Conservation (phyloP, 1,140 invertebrate species). For the Brachionus manjavacas region DNA sequence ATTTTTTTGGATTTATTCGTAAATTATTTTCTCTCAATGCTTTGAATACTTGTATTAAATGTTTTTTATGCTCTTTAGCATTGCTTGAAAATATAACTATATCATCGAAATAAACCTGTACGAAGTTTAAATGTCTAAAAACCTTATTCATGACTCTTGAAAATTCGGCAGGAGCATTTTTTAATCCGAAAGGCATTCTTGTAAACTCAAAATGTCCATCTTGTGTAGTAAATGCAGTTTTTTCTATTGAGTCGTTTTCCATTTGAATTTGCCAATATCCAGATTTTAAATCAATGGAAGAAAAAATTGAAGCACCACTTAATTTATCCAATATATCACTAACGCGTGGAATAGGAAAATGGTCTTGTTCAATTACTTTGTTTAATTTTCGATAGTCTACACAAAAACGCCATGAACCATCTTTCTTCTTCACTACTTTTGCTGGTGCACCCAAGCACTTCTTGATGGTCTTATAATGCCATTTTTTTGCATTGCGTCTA, state of each 20-base stretch:
- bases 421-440: not conserved
- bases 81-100: too few species aligned
- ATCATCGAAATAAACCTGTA: too few species aligned
- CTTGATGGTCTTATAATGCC: constrained; percentile 3
- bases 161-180: too few species aligned
- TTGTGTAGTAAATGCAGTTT: too few species aligned
- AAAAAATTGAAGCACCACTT: not conserved
- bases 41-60: constrained; percentile 38
- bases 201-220: too few species aligned
- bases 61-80: too few species aligned
- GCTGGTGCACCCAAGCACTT: not conserved
- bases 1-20: not conserved
- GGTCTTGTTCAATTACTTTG: not conserved
- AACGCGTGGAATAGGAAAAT: not conserved
- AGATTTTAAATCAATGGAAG: constrained; percentile 20
- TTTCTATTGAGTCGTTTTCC: not conserved
- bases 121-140: too few species aligned
- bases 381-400: constrained; percentile 12
- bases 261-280: constrained; percentile 8
- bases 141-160: too few species aligned
- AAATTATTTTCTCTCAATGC: not conserved
- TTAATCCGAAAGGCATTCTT: too few species aligned
- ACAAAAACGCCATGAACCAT: not conserved
- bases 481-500: not conserved
- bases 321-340: not conserved